A percentile compares a stretch with the other conserved stretches of the same genome.
These are phyloP conservation scores for Lamellibrachia columna DNA, from an alignment of 2,888 invertebrate species.

Conservation along the genomic window DNA sequence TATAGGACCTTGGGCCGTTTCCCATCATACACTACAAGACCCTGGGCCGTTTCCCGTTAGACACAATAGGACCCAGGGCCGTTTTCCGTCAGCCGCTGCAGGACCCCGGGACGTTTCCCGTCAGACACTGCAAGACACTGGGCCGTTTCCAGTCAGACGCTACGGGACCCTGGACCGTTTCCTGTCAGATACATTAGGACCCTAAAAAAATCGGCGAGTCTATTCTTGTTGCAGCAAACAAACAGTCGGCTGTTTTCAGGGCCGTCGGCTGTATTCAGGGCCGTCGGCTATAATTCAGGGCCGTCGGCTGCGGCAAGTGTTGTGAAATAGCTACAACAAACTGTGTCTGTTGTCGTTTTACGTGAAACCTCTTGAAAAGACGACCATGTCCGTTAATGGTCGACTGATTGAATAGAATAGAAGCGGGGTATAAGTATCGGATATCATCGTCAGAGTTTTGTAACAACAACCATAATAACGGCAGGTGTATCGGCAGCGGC, in stretches of 20 bases:
- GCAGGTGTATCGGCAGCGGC: background rate
- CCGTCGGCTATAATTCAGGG: background rate
- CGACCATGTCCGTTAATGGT: background rate
- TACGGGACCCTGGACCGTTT: background rate
- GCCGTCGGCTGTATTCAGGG: background rate
- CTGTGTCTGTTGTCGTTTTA: background rate
- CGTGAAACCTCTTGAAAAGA: background rate
- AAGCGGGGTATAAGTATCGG: too few relatives aligned
- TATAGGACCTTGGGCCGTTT: background rate
- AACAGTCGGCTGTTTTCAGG: background rate
- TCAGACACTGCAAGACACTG: background rate
- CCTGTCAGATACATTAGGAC: background rate
- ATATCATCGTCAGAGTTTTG: too few relatives aligned
- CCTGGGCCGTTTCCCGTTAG: background rate
- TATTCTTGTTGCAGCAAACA: conserved; percentile 8
- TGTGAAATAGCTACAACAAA: background rate
- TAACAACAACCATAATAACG: too few relatives aligned
- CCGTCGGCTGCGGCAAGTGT: background rate
- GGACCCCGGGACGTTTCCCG: background rate
- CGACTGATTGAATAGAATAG: background rate
- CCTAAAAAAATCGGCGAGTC: background rate
- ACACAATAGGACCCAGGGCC: background rate
- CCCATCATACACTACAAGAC: background rate
- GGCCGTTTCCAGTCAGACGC: background rate
- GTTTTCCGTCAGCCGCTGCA: too few relatives aligned